These are phyloP conservation scores for Nothura maculosa DNA, from an alignment of 2,797 vertebrate genomes.

Conservation along the genomic window DNA sequence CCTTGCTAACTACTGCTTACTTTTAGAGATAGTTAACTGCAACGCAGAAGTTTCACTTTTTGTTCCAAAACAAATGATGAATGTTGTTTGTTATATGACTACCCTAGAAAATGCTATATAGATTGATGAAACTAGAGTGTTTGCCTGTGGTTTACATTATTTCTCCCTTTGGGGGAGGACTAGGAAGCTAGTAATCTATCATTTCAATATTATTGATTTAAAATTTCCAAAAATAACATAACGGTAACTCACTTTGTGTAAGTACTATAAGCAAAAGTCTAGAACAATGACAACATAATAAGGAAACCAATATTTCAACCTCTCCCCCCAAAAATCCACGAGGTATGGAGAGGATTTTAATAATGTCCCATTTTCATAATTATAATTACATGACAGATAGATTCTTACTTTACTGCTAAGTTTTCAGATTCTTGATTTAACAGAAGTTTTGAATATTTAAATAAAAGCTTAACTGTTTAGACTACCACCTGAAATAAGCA, in stretches of 20 bases:
- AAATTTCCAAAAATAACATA: neutral
- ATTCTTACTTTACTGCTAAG: neutral
- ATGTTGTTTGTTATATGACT: neutral
- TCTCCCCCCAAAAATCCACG: neutral
- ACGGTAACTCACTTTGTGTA: neutral
- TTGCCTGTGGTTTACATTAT: neutral
- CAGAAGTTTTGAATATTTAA: neutral
- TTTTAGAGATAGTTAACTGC: neutral
- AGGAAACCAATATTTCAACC: neutral
- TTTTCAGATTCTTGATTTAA: neutral
- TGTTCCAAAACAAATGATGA: conserved; percentile 1
- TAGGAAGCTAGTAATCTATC: neutral
- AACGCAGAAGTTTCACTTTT: conserved; percentile 23
- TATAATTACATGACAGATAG: neutral
- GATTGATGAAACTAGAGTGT: neutral
- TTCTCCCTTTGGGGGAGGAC: accelerated
- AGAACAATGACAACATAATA: neutral
- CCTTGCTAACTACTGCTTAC: neutral
- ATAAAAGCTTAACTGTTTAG: neutral
- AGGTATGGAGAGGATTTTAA: neutral
- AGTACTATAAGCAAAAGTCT: neutral
- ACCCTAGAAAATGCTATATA: conserved; percentile 12
- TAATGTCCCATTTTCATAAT: neutral
- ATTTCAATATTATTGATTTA: neutral
- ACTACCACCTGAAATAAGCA: neutral